Percentiles rank a stretch among this genome's conserved stretches.
These are phyloP conservation scores for Thymelicus acteon DNA, from an alignment of 2,888 invertebrate species.

Conservation along the genomic window DNA sequence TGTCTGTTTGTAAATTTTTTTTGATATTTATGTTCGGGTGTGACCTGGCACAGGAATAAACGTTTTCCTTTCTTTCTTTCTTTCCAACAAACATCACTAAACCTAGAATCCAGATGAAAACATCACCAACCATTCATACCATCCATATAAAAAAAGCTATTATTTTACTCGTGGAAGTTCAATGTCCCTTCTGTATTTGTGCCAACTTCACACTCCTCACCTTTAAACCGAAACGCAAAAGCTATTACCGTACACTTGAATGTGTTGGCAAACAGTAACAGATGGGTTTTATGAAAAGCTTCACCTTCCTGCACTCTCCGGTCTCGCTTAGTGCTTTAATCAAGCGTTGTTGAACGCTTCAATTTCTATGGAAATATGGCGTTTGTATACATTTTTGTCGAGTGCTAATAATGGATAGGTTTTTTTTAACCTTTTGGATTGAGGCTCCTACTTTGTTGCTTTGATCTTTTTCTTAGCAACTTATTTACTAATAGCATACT, in stretches of 20 bases:
- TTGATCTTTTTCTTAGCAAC: too few species aligned
- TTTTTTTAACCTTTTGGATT: background rate
- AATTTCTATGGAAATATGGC: background rate
- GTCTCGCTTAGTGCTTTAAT: slow-evolving; percentile 10
- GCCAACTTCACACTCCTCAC: background rate
- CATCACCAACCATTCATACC: too few species aligned
- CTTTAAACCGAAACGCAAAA: slow-evolving; percentile 3
- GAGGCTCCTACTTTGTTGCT: too few species aligned
- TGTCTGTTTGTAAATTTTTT: too few species aligned
- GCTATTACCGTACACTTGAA: slow-evolving; percentile 10
- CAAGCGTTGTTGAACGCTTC: slow-evolving; percentile 5
- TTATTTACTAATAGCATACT: too few species aligned
- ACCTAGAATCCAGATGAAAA: too few species aligned
- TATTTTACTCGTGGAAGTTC: too few species aligned
- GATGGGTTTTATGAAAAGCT: slow-evolving; percentile 7
- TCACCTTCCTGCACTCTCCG: background rate
- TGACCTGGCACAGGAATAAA: too few species aligned
- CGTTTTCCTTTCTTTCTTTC: too few species aligned
- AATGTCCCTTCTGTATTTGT: background rate
- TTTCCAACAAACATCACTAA: too few species aligned
- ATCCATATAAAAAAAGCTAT: too few species aligned
- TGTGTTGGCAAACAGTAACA: slow-evolving; percentile 11
- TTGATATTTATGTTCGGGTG: too few species aligned
- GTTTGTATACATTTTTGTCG: background rate
- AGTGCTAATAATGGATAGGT: background rate